These are phyloP conservation scores for Mystacides longicornis DNA, from an alignment of 2,888 invertebrate species.

Conservation along the genomic window DNA sequence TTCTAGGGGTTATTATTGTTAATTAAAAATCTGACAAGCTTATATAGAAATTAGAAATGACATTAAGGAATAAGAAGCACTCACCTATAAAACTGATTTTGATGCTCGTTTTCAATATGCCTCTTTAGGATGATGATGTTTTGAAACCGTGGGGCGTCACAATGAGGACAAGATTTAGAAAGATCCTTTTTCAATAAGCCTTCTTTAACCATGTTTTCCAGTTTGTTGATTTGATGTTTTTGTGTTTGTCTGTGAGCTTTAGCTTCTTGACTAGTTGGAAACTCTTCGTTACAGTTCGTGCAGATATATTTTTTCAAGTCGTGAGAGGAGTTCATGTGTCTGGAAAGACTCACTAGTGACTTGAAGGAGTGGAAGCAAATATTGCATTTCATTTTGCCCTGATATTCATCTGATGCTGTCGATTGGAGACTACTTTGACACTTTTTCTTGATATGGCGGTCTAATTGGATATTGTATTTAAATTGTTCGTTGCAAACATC, in stretches of 20 bases:
- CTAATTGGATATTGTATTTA: slow-evolving; percentile 67
- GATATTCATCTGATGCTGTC: slow-evolving; percentile 58
- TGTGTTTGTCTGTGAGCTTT: slow-evolving; percentile 58
- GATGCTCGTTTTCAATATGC: slow-evolving; percentile 55
- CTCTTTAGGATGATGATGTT: slow-evolving; percentile 53
- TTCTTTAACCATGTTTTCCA: slow-evolving; percentile 38
- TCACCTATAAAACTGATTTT: slow-evolving; percentile 56
- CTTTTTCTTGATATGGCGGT: slow-evolving; percentile 49
- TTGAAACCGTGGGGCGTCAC: slow-evolving; percentile 42
- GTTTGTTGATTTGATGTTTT: slow-evolving; percentile 55
- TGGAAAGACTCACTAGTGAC: slow-evolving; percentile 58
- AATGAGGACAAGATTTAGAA: slow-evolving; percentile 54
- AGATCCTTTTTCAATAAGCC: slow-evolving; percentile 37
- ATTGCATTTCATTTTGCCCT: slow-evolving; percentile 54
- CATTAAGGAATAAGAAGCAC: no score
- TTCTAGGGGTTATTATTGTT: no score
- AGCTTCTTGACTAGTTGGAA: slow-evolving; percentile 53
- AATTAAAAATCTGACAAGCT: no score
- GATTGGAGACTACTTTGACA: slow-evolving; percentile 33
- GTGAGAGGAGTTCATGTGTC: slow-evolving; percentile 58
- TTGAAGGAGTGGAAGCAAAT: slow-evolving; percentile 53
- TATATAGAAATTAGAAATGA: no score
- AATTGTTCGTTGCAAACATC: slow-evolving; percentile 60
- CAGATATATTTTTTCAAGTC: slow-evolving; percentile 57
- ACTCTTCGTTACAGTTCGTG: slow-evolving; percentile 58